A percentile compares a stretch with the other conserved stretches of the same genome.
These are phyloP conservation scores for Thaumatotibia leucotreta DNA, from an alignment of 1,140 invertebrate species.

Conservation along the genomic window DNA sequence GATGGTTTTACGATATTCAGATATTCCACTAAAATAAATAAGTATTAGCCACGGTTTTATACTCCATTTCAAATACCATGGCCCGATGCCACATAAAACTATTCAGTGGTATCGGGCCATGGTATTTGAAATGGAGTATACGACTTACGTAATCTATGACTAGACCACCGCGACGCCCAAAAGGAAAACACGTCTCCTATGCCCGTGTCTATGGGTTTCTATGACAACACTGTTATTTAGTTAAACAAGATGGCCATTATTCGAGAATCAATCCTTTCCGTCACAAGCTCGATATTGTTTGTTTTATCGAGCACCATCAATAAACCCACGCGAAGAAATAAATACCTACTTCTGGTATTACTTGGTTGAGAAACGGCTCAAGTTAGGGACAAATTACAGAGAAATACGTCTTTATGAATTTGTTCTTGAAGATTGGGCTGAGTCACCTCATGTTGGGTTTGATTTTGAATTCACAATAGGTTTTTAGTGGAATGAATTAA, in stretches of 20 bases:
- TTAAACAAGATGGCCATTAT: conserved; percentile 45
- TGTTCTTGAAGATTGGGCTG: background rate
- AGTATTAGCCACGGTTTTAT: too few relatives aligned
- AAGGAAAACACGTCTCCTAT: conserved; percentile 18
- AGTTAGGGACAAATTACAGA: background rate
- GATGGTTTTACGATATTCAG: too few relatives aligned
- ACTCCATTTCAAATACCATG: too few relatives aligned
- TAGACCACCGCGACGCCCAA: conserved; percentile 29
- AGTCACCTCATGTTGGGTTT: background rate
- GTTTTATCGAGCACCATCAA: conserved; percentile 27
- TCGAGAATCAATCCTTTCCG: conserved; percentile 34
- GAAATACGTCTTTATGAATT: background rate
- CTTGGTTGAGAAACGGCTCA: background rate
- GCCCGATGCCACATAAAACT: too few relatives aligned
- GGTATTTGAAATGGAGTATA: too few relatives aligned
- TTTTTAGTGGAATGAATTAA: background rate
- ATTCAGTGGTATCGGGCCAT: too few relatives aligned
- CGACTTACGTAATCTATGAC: background rate
- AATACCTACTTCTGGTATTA: conserved; percentile 15
- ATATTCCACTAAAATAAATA: too few relatives aligned
- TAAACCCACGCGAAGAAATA: conserved; percentile 10
- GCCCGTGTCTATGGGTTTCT: conserved; percentile 26
- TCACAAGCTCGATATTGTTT: conserved; percentile 20
- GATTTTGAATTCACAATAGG: background rate
- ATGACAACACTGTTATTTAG: conserved; percentile 46